Conservation (phyloP, 2,113 vertebrate species). For the Bothrops jararaca region DNA sequence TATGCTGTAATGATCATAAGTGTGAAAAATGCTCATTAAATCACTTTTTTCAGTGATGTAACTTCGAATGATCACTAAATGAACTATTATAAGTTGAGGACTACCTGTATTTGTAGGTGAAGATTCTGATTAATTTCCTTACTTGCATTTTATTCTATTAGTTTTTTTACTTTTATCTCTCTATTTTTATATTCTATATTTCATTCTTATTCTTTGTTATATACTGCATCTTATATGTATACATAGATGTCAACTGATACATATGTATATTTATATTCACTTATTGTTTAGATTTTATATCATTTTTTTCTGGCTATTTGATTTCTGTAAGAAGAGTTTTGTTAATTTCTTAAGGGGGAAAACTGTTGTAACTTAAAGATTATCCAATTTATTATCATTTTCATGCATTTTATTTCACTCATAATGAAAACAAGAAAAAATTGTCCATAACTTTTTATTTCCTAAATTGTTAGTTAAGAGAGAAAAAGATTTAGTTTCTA, state of each 20-base stretch:
- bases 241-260: neutral
- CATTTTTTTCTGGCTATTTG: neutral
- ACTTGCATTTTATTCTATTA: neutral
- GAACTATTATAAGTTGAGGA: no score
- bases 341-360: neutral
- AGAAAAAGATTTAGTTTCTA: neutral
- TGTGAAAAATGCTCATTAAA: no score
- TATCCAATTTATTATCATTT: neutral
- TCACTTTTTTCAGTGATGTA: no score
- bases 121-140: neutral
- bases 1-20: no score
- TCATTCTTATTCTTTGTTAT: neutral
- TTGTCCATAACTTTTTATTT: constrained; percentile 51
- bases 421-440: constrained; percentile 51
- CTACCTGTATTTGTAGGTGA: neutral
- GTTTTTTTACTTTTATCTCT: neutral
- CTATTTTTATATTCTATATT: neutral
- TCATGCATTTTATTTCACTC: neutral
- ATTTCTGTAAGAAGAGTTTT: neutral
- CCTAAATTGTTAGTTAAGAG: constrained; percentile 3
- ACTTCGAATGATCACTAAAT: no score
- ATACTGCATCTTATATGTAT: neutral
- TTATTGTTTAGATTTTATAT: neutral
- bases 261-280: neutral
- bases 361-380: neutral